Evolutionary conservation across 1,140 invertebrate genomes (phyloP).

Genomic region (Neodiprion lecontei): DNA sequence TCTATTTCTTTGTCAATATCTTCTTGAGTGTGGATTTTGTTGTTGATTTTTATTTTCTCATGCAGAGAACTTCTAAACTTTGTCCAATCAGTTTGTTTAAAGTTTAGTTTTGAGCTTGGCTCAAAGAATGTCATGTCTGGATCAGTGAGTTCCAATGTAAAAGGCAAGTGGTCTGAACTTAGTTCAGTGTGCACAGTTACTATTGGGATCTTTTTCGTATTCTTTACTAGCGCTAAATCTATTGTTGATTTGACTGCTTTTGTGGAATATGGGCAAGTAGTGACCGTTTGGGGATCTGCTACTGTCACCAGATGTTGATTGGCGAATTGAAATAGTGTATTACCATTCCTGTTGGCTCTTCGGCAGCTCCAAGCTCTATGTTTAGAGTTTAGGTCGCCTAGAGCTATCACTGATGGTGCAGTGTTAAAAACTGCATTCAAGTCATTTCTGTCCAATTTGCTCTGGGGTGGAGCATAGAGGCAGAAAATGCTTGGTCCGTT

Average conservation of each 20-base stretch:
- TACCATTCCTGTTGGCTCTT: constrained; percentile 12
- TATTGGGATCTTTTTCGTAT: too few relatives aligned
- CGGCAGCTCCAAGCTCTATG: constrained; percentile 11
- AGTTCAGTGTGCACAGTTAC: too few relatives aligned
- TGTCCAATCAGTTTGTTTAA: too few relatives aligned
- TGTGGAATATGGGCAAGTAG: constrained; percentile 1
- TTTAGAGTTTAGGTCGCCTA: constrained; percentile 24
- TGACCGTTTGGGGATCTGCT: constrained; percentile 8
- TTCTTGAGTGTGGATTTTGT: too few relatives aligned
- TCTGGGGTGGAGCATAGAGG: background rate
- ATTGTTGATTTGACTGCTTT: background rate
- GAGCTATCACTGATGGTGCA: constrained; percentile 6
- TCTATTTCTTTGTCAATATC: too few relatives aligned
- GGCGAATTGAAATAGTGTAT: constrained; percentile 10
- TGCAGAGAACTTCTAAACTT: too few relatives aligned
- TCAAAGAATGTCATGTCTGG: too few relatives aligned
- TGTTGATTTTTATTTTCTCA: too few relatives aligned
- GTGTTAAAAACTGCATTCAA: constrained; percentile 17
- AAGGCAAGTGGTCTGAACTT: too few relatives aligned
- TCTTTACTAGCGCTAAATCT: constrained; percentile 27
- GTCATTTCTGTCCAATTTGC: background rate
- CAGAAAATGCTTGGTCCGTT: too few relatives aligned
- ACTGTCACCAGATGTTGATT: background rate
- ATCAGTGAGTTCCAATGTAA: too few relatives aligned
- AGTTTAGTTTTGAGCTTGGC: too few relatives aligned